Conservation (phyloP, 1,140 invertebrate genomes). For the Babylonia areolata region DNA sequence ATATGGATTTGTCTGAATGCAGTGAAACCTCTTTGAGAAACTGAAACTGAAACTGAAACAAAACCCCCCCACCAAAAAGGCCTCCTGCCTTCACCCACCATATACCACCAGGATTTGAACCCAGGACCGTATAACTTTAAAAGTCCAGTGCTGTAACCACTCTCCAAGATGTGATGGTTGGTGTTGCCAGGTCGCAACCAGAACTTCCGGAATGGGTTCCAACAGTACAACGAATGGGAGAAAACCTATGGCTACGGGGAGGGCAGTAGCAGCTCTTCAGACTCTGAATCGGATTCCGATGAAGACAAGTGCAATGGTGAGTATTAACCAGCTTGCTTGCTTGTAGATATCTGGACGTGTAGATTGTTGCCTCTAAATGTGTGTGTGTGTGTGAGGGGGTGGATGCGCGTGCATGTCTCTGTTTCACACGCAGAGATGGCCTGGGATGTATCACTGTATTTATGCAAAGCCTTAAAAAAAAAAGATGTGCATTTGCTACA, state of each 20-base stretch:
- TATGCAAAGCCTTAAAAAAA: too few relatives aligned
- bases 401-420: neutral
- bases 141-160: too few relatives aligned
- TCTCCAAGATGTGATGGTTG: neutral
- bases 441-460: too few relatives aligned
- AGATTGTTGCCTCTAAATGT: neutral
- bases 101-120: too few relatives aligned
- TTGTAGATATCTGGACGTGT: neutral
- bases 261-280: conserved; percentile 36
- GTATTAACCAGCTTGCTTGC: neutral
- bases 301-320: conserved; percentile 43
- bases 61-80: too few relatives aligned
- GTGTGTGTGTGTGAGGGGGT: neutral
- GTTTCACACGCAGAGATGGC: neutral
- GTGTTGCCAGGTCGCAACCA: conserved; percentile 59
- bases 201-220: conserved; percentile 59
- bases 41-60: too few relatives aligned
- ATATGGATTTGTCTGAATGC: too few relatives aligned
- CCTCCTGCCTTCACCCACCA: too few relatives aligned
- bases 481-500: too few relatives aligned
- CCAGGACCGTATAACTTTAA: too few relatives aligned
- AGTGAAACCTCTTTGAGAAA: too few relatives aligned
- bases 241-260: conserved; percentile 59
- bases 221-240: conserved; percentile 63
- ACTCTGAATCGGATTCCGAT: conserved; percentile 46